Conservation (phyloP, 1,140 invertebrate genomes). For the Agrilus planipennis region DNA sequence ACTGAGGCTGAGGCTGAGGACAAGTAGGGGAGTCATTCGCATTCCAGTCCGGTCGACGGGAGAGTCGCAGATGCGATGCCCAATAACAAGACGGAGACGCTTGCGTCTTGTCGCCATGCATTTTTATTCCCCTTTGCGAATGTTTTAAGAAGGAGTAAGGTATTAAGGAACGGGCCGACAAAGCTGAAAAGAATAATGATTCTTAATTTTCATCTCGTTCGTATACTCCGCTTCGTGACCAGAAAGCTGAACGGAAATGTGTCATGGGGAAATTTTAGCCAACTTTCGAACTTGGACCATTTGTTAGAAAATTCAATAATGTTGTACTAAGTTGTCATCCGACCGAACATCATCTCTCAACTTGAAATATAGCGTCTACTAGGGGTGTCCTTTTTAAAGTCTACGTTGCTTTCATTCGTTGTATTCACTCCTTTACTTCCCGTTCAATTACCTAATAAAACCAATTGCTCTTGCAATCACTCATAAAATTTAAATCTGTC, state of each 20-base stretch:
- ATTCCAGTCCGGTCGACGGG: constrained; percentile 19
- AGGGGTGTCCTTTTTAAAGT: constrained; percentile 6
- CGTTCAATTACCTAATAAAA: no score
- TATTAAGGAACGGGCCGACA: constrained; percentile 31
- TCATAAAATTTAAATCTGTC: no score
- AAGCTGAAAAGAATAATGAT: constrained; percentile 37
- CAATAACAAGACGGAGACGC: constrained; percentile 23
- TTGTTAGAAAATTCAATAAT: constrained; percentile 36
- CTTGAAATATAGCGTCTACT: constrained; percentile 28
- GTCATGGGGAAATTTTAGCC: constrained; percentile 28
- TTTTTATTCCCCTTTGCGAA: constrained; percentile 27
- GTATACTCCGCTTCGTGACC: constrained; percentile 31
- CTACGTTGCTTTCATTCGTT: not conserved
- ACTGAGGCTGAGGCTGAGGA: constrained; percentile 23
- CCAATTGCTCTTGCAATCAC: no score
- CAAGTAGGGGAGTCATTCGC: no score
- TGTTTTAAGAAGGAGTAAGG: constrained; percentile 31
- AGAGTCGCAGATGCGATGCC: constrained; percentile 29
- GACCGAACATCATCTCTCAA: constrained; percentile 31
- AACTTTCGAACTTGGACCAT: constrained; percentile 28
- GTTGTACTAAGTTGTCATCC: constrained; percentile 31
- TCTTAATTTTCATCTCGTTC: constrained; percentile 37
- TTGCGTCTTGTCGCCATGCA: constrained; percentile 15
- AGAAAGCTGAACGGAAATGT: constrained; percentile 29
- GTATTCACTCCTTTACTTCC: no score